Evolutionary conservation across 2,888 invertebrate species (phyloP), one percentile per base, ranked within the genome.

Genomic region (Cheilosia urbana): DNA sequence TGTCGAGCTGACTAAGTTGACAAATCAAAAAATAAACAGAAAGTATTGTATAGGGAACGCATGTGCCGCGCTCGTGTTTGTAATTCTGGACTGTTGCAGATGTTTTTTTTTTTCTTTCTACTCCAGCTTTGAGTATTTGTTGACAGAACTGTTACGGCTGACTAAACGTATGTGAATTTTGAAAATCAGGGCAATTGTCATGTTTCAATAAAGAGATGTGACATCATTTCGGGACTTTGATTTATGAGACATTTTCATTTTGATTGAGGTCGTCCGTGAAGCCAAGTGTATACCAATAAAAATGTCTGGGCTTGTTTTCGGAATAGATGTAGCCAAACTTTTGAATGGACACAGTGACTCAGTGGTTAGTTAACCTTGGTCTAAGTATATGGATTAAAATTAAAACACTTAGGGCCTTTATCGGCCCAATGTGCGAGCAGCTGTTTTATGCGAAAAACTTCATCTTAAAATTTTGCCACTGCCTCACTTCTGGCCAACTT

Each of bases 21-120:
- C 83, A 78, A 83, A 73, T 78, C 77, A 76, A 82, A 58, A 58
- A n/a, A 55, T 15, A 73, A 53, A 51, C 27, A 53, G 53, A 11
- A 76, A 53, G 42, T 27, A 27, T 19, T 15, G 21, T 69, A 13
- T 13, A 13, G 42, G 11, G 24, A 21, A 53, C 71, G 63, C 63
- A 71, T 78, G 78, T 78, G 63, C 57, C 78, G 63, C 57, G 15
- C 62, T 78, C 57, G 71, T 71, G 71, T 78, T 78, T 65, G 13
- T 27, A 63, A 71, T 53, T 68, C 60, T 42, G 30, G 9, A 30
- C 30, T 11, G 37, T 37, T 37, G 13, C 4, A 37, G 4, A 37
- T 11, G 4, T 1, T 13, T 37, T 34, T 34, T 34, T 60, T 60
- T 49, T 58, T 75, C 1, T 40, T 37, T n/a, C n/a, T n/a, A n/a